Evolutionary conservation across 2,888 invertebrate species (phyloP), one percentile per base, ranked within the genome.

Genomic region (Emesis russula): DNA sequence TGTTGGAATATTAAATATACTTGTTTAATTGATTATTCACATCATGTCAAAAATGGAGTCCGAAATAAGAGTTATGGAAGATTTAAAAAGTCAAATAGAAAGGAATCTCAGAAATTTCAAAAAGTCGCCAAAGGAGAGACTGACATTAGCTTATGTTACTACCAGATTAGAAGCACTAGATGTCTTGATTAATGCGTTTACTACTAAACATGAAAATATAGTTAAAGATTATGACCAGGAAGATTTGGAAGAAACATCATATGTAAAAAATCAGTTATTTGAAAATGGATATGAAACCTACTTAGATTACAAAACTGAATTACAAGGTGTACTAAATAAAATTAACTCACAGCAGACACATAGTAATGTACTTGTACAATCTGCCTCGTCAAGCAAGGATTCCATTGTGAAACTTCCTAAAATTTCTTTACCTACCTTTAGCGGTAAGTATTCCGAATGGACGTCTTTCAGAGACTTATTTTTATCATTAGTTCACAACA

Each of bases 371-470:
- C 25, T 25, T 25, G 25, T 25, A 25, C 25, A 25, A 9, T 25
- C 63, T 6, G 9, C 9, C 1, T 18, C 18, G 7, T 7, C 4
- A 25, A 63, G 3, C 9, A 63, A 11, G 18, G 66, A 66, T 25
- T 66, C 31, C 25, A 3, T 66, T 3, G 63, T 89, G 15, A 90
- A 79, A 36, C 76, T 90, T 73, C 93, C 93, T 0, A 87, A 91
- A 66, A 90, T 93, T 38, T 71, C 68, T 15, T 87, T 91, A 41
- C 90, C 89, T 11, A 79, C 31, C 1, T 93, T 93, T 81, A 81
- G 81, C 13, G 93, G 93, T 0, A 74, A 83, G 4, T 92, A 91
- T 74, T 48, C 77, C 4, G 90, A 90, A 73, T 93, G 91, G 92
- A 53, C 76, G 7, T 87, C 83, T 5, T 91, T 92, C 70, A 33